Percentiles rank a stretch among this genome's conserved stretches.
Evolutionary conservation across 2,113 vertebrate species (phyloP).

Genomic region (Calidris pugnax): DNA sequence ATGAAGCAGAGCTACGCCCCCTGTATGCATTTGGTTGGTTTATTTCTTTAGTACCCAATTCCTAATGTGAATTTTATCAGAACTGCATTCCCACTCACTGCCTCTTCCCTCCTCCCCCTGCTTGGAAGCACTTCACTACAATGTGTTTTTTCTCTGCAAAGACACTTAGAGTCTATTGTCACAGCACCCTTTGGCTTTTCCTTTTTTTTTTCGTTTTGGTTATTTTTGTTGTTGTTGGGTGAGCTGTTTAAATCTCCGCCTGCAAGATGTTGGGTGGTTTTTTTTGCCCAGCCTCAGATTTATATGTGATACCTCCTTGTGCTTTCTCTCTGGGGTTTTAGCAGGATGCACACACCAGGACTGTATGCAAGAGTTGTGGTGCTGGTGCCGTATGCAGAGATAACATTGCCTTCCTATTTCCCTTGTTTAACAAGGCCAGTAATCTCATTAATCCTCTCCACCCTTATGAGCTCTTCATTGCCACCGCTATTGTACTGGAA

Average conservation of each 20-base stretch:
- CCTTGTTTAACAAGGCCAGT: constrained; percentile 30
- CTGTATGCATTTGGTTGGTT: background rate
- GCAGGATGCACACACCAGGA: background rate
- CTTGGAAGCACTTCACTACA: background rate
- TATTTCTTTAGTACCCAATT: background rate
- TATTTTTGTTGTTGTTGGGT: background rate
- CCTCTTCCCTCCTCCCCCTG: background rate
- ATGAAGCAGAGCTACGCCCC: background rate
- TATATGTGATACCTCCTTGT: background rate
- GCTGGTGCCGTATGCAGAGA: background rate
- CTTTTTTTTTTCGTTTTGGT: background rate
- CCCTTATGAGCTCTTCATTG: background rate
- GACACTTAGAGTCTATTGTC: background rate
- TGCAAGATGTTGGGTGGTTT: background rate
- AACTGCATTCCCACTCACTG: background rate
- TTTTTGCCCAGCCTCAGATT: background rate
- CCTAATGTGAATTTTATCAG: background rate
- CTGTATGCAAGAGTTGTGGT: background rate
- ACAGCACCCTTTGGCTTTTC: background rate
- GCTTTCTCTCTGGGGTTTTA: background rate
- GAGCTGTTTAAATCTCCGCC: background rate
- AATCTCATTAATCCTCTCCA: constrained; percentile 37
- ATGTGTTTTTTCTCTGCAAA: background rate
- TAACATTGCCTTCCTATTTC: background rate
- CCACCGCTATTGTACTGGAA: background rate